phyloP scores from a whole-genome alignment of 2,113 vertebrate species.

The Regulus satrapa region DNA sequence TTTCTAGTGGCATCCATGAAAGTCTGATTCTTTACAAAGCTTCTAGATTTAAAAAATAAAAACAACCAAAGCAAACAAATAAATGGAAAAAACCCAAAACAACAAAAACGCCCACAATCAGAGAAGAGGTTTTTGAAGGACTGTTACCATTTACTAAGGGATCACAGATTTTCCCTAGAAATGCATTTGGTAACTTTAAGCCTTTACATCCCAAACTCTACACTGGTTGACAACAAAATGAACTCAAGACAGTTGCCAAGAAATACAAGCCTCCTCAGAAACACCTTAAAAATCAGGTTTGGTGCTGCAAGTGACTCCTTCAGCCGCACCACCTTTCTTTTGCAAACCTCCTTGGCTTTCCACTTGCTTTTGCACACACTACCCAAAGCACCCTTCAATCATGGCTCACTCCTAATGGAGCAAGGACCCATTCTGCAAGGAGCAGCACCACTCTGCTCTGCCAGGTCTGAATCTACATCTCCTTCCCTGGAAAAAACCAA shows the following conservation, averaged over 20 bases:
- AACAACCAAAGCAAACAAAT: background rate
- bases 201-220: background rate
- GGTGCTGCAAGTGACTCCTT: background rate
- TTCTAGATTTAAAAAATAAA: background rate
- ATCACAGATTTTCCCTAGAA: background rate
- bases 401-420: accelerated
- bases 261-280: background rate
- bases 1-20: background rate
- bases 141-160: background rate
- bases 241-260: background rate
- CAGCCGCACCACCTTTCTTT: background rate
- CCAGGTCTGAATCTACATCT: background rate
- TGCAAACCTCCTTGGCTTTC: background rate
- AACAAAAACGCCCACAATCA: background rate
- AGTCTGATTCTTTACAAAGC: background rate
- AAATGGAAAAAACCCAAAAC: background rate
- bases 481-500: background rate
- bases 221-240: background rate
- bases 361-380: too few relatives aligned
- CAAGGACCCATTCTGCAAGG: background rate
- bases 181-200: background rate
- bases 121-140: background rate
- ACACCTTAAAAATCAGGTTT: background rate
- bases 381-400: background rate
- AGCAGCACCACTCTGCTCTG: accelerated